Conservation (phyloP, 2,888 invertebrate genomes). For the Encarsia formosa region DNA sequence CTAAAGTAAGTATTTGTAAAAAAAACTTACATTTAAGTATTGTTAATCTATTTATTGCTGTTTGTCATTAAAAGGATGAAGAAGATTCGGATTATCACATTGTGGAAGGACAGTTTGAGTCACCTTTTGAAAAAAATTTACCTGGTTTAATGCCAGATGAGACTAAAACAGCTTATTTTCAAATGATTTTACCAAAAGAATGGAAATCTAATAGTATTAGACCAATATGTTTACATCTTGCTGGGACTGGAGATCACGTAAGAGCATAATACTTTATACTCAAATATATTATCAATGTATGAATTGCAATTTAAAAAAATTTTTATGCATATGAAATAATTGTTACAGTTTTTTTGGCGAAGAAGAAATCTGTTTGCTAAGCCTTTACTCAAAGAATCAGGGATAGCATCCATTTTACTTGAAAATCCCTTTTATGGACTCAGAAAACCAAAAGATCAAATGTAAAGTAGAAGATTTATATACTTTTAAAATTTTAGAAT, state of each 20-base stretch:
- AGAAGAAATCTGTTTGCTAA: slow-evolving; percentile 85
- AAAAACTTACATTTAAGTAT: background rate
- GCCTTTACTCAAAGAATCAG: slow-evolving; percentile 82
- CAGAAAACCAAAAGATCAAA: slow-evolving; percentile 82
- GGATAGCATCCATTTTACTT: slow-evolving; percentile 88
- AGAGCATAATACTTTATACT: too few species aligned
- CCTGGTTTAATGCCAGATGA: slow-evolving; percentile 85
- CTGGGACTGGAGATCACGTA: slow-evolving; percentile 98
- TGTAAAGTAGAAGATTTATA: slow-evolving; percentile 58
- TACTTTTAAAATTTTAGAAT: background rate
- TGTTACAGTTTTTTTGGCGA: slow-evolving; percentile 79
- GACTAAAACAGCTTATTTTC: slow-evolving; percentile 79
- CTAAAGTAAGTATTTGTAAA: slow-evolving; percentile 57
- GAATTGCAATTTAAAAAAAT: too few species aligned
- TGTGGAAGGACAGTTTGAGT: slow-evolving; percentile 82
- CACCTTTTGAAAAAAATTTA: slow-evolving; percentile 76
- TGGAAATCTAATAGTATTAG: slow-evolving; percentile 68
- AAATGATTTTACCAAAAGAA: slow-evolving; percentile 73
- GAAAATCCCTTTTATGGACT: slow-evolving; percentile 96
- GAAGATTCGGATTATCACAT: slow-evolving; percentile 68
- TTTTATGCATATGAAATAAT: too few species aligned
- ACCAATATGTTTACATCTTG: slow-evolving; percentile 89
- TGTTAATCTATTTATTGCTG: slow-evolving; percentile 14
- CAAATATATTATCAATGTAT: too few species aligned
- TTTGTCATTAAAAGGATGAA: slow-evolving; percentile 63